phyloP scores from a whole-genome alignment of 2,113 vertebrate species.

The Psettodes erumei region DNA sequence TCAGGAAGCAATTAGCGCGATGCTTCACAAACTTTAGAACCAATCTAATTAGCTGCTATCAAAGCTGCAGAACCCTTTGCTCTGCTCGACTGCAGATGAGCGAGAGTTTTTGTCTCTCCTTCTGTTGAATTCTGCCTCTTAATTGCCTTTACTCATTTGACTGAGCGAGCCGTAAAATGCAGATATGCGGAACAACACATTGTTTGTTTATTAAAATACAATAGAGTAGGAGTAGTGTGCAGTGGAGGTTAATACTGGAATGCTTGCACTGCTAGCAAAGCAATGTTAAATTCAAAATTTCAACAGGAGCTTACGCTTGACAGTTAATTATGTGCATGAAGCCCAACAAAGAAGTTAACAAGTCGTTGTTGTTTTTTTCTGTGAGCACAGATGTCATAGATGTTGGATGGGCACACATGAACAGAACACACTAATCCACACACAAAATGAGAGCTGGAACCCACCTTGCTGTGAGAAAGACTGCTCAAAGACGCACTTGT shows the following conservation, averaged over 20 bases:
- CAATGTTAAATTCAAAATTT: slow-evolving; percentile 61
- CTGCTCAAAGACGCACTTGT: slow-evolving; percentile 91
- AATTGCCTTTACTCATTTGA: slow-evolving; percentile 82
- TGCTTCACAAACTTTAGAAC: slow-evolving; percentile 77
- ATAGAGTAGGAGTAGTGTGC: slow-evolving; percentile 58
- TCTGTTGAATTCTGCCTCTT: slow-evolving; percentile 73
- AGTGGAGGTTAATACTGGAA: slow-evolving; percentile 67
- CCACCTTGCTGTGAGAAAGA: slow-evolving; percentile 88
- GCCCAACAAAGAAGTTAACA: slow-evolving; percentile 48
- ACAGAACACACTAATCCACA: slow-evolving; percentile 9
- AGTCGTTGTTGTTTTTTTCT: not conserved
- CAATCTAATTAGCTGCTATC: slow-evolving; percentile 83
- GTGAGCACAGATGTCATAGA: slow-evolving; percentile 11
- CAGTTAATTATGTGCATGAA: slow-evolving; percentile 73
- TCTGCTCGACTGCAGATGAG: slow-evolving; percentile 70
- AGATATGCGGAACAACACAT: slow-evolving; percentile 79
- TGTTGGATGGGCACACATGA: slow-evolving; percentile 19
- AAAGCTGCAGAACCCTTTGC: slow-evolving; percentile 75
- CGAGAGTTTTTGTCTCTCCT: slow-evolving; percentile 49
- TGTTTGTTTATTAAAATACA: slow-evolving; percentile 81
- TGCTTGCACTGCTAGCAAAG: slow-evolving; percentile 50
- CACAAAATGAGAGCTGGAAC: slow-evolving; percentile 44
- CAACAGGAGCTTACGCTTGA: slow-evolving; percentile 58
- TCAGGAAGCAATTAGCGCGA: slow-evolving; percentile 79
- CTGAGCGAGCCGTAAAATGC: slow-evolving; percentile 75